Evolutionary conservation across 2,113 vertebrate species (phyloP), one percentile per base, ranked within the genome.

Genomic region (Heterocephalus glaber): DNA sequence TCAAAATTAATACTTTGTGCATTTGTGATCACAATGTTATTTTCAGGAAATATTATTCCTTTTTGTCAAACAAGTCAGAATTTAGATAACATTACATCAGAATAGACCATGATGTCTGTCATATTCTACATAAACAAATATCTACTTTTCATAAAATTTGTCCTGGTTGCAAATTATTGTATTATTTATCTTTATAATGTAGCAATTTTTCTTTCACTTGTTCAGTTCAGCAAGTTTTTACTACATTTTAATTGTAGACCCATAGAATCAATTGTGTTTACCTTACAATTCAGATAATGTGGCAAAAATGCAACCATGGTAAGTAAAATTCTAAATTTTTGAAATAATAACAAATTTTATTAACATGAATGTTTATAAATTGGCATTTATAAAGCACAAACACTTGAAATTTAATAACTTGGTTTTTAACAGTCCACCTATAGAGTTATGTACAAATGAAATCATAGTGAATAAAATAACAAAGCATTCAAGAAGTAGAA

Each of bases 151-250:
- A 68, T 90, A 49, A 97, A 96, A 92, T 90, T 49, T 76, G 52
- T 54, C 79, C 26, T 41, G 10, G 9, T 5, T n/a, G 72, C 33
- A 95, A 89, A 85, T 47, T 14, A 92, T 76, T 56, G 20, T 86
- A 26, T 63, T 49, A 11, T 19, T 20, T 5, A 19, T 17, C 7
- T 5, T 97, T 17, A 47, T 41, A 81, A 28, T 52, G 13, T 47
- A 3, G 0, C 10, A 60, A 30, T 89, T 87, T 54, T 68, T 22
- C 70, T 94, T 96, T 97, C 95, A 66, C 94, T 33, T 41, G 95
- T 82, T 88, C 95, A 52, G n/a, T 2, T 95, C 65, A 95, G 14
- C 87, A 68, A 47, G 83, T 97, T 97, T 96, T 89, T 83, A 97
- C 58, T 49, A 47, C 9, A 49, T 95, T 58, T 97, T 72, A 92